Percentiles rank a stretch among this genome's conserved stretches.
Evolutionary conservation across 2,888 invertebrate species (phyloP).

Genomic region (Sesia bembeciformis): DNA sequence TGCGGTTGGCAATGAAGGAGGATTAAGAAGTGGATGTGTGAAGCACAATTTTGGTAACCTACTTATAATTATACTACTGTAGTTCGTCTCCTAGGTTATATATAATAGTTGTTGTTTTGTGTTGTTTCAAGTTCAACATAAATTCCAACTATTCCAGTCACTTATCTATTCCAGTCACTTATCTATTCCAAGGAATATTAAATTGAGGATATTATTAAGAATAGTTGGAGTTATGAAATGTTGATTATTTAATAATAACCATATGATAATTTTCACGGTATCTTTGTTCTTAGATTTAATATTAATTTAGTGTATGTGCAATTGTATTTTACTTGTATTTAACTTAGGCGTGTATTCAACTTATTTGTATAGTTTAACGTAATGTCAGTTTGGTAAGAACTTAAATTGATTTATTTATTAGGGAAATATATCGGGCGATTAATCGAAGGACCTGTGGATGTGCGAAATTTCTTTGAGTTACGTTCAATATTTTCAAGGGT

Average conservation of each 20-base stretch:
- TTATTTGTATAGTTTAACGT: slow-evolving; percentile 37
- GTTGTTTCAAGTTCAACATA: slow-evolving; percentile 47
- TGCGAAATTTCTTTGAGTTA: not conserved
- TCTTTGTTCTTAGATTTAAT: slow-evolving; percentile 51
- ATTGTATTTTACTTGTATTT: slow-evolving; percentile 57
- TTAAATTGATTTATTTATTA: slow-evolving; percentile 68
- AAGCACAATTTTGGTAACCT: slow-evolving; percentile 62
- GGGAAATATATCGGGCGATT: slow-evolving; percentile 53
- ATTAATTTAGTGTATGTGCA: slow-evolving; percentile 66
- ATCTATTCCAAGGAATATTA: not conserved
- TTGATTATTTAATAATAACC: slow-evolving; percentile 23
- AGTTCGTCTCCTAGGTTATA: slow-evolving; percentile 50
- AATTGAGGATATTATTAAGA: slow-evolving; percentile 24
- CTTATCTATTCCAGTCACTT: slow-evolving; percentile 8
- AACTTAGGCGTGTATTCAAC: slow-evolving; percentile 52
- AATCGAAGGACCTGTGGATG: slow-evolving; percentile 11
- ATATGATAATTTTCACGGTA: slow-evolving; percentile 40
- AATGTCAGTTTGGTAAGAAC: slow-evolving; percentile 14
- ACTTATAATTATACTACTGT: slow-evolving; percentile 30
- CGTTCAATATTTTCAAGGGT: not conserved
- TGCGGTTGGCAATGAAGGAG: slow-evolving; percentile 27
- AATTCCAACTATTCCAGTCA: slow-evolving; percentile 49
- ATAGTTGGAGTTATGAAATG: slow-evolving; percentile 37
- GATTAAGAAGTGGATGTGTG: slow-evolving; percentile 22
- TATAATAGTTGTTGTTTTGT: slow-evolving; percentile 60